Evolutionary conservation across 2,113 vertebrate species (phyloP).

Genomic region (Rutilus rutilus): DNA sequence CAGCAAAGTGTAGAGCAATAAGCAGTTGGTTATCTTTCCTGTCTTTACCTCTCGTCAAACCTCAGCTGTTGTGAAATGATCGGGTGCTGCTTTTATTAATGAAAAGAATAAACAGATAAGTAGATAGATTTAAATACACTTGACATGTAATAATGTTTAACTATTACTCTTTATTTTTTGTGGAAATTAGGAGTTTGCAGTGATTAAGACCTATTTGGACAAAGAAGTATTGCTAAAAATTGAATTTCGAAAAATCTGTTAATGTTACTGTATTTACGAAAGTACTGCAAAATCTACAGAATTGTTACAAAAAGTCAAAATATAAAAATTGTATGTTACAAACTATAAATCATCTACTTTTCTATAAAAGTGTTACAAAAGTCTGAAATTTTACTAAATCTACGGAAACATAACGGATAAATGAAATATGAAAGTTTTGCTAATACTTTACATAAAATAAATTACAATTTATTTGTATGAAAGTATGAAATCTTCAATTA

Average conservation of each 20-base stretch:
- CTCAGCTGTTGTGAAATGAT: not conserved
- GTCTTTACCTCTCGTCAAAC: not conserved
- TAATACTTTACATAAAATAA: too few species aligned
- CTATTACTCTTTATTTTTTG: not conserved
- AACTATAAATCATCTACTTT: not conserved
- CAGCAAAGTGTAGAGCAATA: not conserved
- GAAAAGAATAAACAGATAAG: not conserved
- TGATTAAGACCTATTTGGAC: not conserved
- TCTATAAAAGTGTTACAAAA: not conserved
- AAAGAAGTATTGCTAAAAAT: not conserved
- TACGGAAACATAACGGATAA: not conserved
- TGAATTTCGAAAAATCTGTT: too few species aligned
- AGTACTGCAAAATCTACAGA: not conserved
- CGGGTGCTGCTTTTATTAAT: not conserved
- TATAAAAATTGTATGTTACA: not conserved
- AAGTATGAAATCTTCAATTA: too few species aligned
- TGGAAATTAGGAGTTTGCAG: not conserved
- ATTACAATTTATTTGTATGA: not conserved
- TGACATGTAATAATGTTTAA: not conserved
- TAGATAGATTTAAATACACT: not conserved
- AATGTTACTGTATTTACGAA: not conserved
- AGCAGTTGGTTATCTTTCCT: constrained; percentile 4
- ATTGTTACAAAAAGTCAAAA: not conserved
- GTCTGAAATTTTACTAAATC: not conserved
- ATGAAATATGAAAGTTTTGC: not conserved